Conservation (phyloP, 37 sponge, comb jelly and placozoan species). For the Halichondria panicea region DNA sequence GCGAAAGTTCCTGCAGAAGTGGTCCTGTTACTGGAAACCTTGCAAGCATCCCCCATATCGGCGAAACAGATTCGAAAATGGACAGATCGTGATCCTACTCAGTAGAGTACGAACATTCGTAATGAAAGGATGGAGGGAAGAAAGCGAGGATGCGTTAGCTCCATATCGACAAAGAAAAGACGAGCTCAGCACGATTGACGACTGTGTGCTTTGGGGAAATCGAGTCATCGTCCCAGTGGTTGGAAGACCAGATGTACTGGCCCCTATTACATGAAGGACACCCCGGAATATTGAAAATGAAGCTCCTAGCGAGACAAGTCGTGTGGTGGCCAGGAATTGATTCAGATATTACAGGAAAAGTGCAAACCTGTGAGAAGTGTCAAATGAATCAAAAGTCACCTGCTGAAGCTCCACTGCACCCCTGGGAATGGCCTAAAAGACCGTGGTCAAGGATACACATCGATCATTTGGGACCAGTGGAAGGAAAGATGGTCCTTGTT, state of each 20-base stretch:
- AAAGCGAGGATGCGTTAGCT: background rate
- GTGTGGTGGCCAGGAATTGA: conserved; percentile 57
- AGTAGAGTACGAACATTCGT: background rate
- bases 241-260: background rate
- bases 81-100: conserved; percentile 30
- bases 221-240: conserved; percentile 7
- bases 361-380: background rate
- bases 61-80: conserved; percentile 13
- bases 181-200: conserved; percentile 30
- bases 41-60: conserved; percentile 1
- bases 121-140: background rate
- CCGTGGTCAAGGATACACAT: conserved; percentile 35
- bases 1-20: conserved; percentile 20
- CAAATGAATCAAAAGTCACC: conserved; percentile 14
- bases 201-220: conserved; percentile 17
- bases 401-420: conserved; percentile 21
- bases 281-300: conserved; percentile 23
- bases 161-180: conserved; percentile 3
- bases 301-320: conserved; percentile 18
- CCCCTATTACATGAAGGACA: conserved; percentile 25
- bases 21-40: background rate
- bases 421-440: conserved; percentile 32
- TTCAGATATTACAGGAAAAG: background rate
- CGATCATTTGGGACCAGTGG: conserved; percentile 30
- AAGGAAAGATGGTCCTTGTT: conserved; percentile 5